Conservation (phyloP, 2,888 invertebrate genomes). For the Mythimna pallens region DNA sequence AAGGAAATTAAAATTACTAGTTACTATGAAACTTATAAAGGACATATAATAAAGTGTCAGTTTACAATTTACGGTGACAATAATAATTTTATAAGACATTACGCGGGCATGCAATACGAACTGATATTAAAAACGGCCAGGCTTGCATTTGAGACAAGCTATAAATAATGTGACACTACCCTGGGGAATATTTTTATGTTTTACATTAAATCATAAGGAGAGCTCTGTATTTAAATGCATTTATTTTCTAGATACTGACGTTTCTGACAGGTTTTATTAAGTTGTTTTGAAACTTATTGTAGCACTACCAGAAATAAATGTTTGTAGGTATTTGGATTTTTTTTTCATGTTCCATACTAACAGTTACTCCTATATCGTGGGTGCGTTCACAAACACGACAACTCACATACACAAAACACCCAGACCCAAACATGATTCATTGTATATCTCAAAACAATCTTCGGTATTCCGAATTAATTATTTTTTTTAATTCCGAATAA, state of each 20-base stretch:
- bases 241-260: background rate
- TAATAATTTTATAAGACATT: conserved; percentile 58
- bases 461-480: no score
- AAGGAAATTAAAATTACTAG: background rate
- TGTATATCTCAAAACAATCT: no score
- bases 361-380: no score
- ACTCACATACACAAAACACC: no score
- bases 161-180: conserved; percentile 47
- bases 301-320: no score
- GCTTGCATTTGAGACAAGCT: conserved; percentile 51
- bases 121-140: conserved; percentile 57
- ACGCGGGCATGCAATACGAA: conserved; percentile 52
- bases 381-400: no score
- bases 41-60: conserved; percentile 52
- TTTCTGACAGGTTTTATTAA: background rate
- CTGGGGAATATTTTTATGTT: conserved; percentile 46
- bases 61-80: conserved; percentile 59
- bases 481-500: no score
- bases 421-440: no score
- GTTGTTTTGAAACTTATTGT: background rate
- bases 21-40: conserved; percentile 12
- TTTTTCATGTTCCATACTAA: no score
- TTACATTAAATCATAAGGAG: conserved; percentile 38
- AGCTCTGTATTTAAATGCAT: conserved; percentile 6
- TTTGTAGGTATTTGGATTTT: no score